A percentile compares a stretch with the other conserved stretches of the same genome.
Evolutionary conservation across 2,888 invertebrate genomes (phyloP).

Genomic region (Cacoxenus indagator): DNA sequence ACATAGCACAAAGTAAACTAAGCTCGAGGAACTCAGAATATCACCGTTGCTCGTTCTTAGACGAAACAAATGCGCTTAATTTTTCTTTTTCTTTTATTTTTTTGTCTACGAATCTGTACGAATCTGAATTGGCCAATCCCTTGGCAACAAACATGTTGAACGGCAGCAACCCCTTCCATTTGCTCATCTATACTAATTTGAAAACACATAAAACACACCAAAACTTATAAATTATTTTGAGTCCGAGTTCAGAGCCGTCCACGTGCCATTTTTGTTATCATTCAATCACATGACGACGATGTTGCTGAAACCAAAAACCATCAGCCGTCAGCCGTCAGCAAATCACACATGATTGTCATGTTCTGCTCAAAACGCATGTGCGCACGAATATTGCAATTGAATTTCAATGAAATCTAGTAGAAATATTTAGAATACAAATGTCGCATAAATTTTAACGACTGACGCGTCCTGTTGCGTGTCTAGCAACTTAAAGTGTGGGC

Average conservation of each 20-base stretch:
- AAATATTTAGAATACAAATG: conserved; percentile 32
- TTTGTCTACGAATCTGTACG: no score
- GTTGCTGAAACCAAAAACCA: neutral
- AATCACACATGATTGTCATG: neutral
- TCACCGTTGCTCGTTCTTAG: no score
- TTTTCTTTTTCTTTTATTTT: no score
- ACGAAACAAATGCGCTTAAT: no score
- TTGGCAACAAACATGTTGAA: no score
- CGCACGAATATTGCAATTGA: neutral
- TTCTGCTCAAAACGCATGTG: neutral
- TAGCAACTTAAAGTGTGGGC: conserved; percentile 56
- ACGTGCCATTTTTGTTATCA: neutral
- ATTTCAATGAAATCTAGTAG: conserved; percentile 6
- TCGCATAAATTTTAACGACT: conserved; percentile 54
- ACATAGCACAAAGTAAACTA: no score
- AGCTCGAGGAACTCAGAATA: no score
- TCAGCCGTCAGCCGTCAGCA: no score
- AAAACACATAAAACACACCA: no score
- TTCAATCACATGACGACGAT: neutral
- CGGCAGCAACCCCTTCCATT: no score
- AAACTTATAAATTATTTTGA: neutral
- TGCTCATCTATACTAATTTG: no score
- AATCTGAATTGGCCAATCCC: no score
- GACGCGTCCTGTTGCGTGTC: conserved; percentile 61
- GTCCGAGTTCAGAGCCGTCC: neutral